Evolutionary conservation across 2,113 vertebrate species (phyloP), one percentile per base, ranked within the genome.

Genomic region (Heloderma charlesbogerti): DNA sequence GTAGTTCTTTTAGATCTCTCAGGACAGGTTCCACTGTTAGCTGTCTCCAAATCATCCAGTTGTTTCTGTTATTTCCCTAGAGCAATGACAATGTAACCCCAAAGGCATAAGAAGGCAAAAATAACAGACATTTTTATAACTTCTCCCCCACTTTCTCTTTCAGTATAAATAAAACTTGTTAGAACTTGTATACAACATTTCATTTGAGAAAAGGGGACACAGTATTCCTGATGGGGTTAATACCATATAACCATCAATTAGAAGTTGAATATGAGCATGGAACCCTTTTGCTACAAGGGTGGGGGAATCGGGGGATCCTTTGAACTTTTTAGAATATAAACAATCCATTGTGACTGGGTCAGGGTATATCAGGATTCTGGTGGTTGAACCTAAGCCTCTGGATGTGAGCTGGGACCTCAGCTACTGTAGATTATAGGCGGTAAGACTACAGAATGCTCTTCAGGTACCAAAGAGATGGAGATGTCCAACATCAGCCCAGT

Each of bases 31-130:
- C 82, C 43, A 40, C 37, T 63, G 63, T 89, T 51, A 85, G n/a
- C 82, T 86, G 81, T 80, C 87, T 92, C 91, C 87, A 86, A 92
- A 89, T 86, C 82, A 85, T 86, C 63, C 87, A 89, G 81, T 89
- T 88, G 89, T 78, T 86, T 89, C 80, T 80, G 87, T 84, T 92
- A 89, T 89, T 84, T 91, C 69, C 85, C 78, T 74, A 91, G 74
- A 92, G 87, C 63, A 85, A 86, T 80, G 75, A 86, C 87, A 80
- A 89, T 48, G 54, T 72, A 89, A 80, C 63, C 63, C 81, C 87
- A 86, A 74, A 80, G 82, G 22, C 66, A 72, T 57, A 10, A 22
- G 63, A 37, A 43, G 66, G 31, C 9, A 48, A 89, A 89, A 92
- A 45, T 37, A 86, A 78, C 74, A 85, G 87, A 91, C 74, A 27